phyloP scores from a whole-genome alignment of 2,888 invertebrate genomes.

The Drosophila melanosoma region DNA sequence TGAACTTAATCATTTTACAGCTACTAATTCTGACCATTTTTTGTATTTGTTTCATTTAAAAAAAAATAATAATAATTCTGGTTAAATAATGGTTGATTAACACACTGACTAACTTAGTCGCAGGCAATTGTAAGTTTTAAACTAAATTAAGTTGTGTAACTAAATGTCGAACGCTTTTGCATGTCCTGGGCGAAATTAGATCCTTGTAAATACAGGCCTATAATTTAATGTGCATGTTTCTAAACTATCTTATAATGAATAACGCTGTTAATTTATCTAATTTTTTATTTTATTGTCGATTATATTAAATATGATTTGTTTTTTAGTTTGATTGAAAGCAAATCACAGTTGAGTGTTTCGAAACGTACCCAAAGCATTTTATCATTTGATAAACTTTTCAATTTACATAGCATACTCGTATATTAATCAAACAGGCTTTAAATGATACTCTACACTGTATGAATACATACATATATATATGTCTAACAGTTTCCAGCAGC shows the following conservation, averaged over 20 bases:
- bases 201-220: conserved; percentile 28
- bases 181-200: conserved; percentile 36
- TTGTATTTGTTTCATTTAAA: conserved; percentile 29
- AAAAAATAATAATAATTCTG: conserved; percentile 19
- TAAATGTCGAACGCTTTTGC: conserved; percentile 47
- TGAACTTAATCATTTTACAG: conserved; percentile 1
- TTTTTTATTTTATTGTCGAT: conserved; percentile 21
- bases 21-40: conserved; percentile 44
- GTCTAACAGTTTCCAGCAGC: conserved; percentile 56
- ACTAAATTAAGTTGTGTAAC: conserved; percentile 35
- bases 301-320: conserved; percentile 39
- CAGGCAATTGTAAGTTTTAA: conserved; percentile 81
- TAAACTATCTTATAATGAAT: conserved; percentile 3
- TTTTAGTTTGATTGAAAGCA: conserved; percentile 68
- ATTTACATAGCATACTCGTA: conserved; percentile 48
- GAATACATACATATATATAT: conserved; percentile 15
- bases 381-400: conserved; percentile 50
- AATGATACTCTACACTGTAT: conserved; percentile 36
- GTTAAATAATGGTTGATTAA: conserved; percentile 34
- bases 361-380: conserved; percentile 49
- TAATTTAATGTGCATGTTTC: conserved; percentile 37
- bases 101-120: conserved; percentile 72
- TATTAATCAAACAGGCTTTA: conserved; percentile 55
- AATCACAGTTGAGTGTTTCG: conserved; percentile 82
- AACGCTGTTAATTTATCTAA: conserved; percentile 12